Base-by-base conservation (phyloP, 2,797 vertebrate species). In the Schizopygopsis pylzovi region DNA sequence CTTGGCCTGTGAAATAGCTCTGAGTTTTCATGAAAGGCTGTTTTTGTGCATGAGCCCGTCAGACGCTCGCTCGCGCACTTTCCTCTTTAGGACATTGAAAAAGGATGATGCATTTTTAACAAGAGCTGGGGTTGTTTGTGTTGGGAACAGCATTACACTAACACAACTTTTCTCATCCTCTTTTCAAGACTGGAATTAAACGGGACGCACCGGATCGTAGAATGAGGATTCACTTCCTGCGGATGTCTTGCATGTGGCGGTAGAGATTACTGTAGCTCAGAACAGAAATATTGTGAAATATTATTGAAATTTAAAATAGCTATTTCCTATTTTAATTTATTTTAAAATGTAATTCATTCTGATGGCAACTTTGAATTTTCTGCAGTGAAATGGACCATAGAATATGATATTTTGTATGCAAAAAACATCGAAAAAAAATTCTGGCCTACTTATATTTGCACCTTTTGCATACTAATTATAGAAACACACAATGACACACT, bases 91-190 rank as follows among this genome's bases (percentile, higher is more conserved):
- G 90, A 94, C 86, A 82, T 10, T 45, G 85, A 91, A 89, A 86
- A 88, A 87, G 88, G 89, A 89, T 90, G 86, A 91, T 91, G 89
- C 90, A 92, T 94, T 92, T 93, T 94, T 93, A 93, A 93, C 90
- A 89, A 59, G 8, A 39, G 88, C 84, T 90, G 87, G 45, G 87
- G 90, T 91, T 91, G 81, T 91, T 89, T 92, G 82, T 87, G 87
- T 90, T 87, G 87, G 59, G 87, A 89, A 89, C 82, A 87, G 83
- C 77, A 87, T 89, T 85, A 90, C 90, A 90, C 91, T 82, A 87
- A 88, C 82, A 79, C 71, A 79, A 76, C 84, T 91, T 89, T 85
- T 72, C 72, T 65, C 41, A 39, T 43, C 43, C 13, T 49, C n/a
- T 73, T 79, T 43, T 37, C 6, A 77, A 79, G 45, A 75, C 43